A percentile compares a stretch with the other conserved stretches of the same genome.
These are phyloP conservation scores for Idaea biselata DNA, from an alignment of 2,888 invertebrate species.

Conservation along the genomic window DNA sequence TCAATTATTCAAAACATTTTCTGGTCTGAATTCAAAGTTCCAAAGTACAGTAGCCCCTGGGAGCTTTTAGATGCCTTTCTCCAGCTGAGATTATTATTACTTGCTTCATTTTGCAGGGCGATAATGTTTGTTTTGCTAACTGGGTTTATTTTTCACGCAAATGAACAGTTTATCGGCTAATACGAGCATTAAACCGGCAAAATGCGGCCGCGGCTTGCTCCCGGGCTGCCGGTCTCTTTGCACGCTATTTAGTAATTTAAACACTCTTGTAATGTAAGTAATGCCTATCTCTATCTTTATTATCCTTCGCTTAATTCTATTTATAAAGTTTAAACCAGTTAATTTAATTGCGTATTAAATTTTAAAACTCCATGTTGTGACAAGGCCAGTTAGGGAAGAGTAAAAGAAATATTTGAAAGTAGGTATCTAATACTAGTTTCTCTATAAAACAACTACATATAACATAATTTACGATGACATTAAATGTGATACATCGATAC, in stretches of 20 bases:
- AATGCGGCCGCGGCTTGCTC: conserved; percentile 48
- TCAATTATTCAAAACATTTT: conserved; percentile 15
- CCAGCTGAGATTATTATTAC: conserved; percentile 33
- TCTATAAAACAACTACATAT: conserved; percentile 17
- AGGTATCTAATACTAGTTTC: conserved; percentile 30
- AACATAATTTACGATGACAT: conserved; percentile 44
- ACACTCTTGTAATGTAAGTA: conserved; percentile 47
- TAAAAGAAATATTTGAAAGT: conserved; percentile 19
- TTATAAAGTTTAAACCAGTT: conserved; percentile 13
- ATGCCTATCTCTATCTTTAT: conserved; percentile 40
- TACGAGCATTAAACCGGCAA: conserved; percentile 51
- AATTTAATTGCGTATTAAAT: conserved; percentile 9
- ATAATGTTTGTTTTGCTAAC: conserved; percentile 57
- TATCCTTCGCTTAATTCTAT: conserved; percentile 11
- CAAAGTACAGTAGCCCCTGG: conserved; percentile 10
- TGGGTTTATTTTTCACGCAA: conserved; percentile 61
- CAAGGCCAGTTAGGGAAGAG: conserved; percentile 13
- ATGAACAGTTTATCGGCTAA: conserved; percentile 57
- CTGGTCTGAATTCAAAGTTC: conserved; percentile 14
- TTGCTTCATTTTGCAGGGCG: conserved; percentile 45
- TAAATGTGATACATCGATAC: conserved; percentile 46
- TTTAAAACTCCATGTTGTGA: conserved; percentile 20
- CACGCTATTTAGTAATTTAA: conserved; percentile 67
- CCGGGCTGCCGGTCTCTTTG: conserved; percentile 28
- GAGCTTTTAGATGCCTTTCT: conserved; percentile 29